Percentiles rank a stretch among this genome's conserved stretches.
These are phyloP conservation scores for Palloptera scutellata DNA, from an alignment of 2,888 invertebrate genomes.

Conservation along the genomic window DNA sequence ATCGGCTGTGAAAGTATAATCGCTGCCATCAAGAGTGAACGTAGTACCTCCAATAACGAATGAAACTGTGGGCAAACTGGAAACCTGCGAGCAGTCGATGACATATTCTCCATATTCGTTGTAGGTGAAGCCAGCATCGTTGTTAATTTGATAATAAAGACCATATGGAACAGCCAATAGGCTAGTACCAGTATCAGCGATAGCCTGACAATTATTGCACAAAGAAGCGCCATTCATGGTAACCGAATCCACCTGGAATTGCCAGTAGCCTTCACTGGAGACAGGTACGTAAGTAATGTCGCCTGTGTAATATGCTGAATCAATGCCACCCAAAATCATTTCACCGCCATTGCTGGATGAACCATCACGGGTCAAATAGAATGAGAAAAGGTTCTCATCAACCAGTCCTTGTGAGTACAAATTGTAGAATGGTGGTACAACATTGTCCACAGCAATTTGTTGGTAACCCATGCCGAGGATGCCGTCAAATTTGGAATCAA, in stretches of 20 bases:
- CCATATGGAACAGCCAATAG: constrained; percentile 85
- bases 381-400: constrained; percentile 82
- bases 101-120: constrained; percentile 61
- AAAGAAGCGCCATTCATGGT: constrained; percentile 66
- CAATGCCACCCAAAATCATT: constrained; percentile 90
- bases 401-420: constrained; percentile 82
- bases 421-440: constrained; percentile 89
- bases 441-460: constrained; percentile 86
- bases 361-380: constrained; percentile 84
- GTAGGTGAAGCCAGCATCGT: constrained; percentile 75
- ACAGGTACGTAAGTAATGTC: constrained; percentile 75
- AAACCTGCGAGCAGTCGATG: constrained; percentile 80
- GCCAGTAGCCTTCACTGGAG: constrained; percentile 89
- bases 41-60: constrained; percentile 77
- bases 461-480: constrained; percentile 92
- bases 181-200: constrained; percentile 95
- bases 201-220: constrained; percentile 83
- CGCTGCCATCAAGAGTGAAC: constrained; percentile 79
- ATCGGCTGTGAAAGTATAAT: constrained; percentile 73
- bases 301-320: constrained; percentile 82
- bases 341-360: constrained; percentile 76
- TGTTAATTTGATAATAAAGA: constrained; percentile 79
- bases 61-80: constrained; percentile 77
- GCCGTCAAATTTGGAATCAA: constrained; percentile 96
- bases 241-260: constrained; percentile 84